Evolutionary conservation across 2,797 vertebrate genomes (phyloP).

Genomic region (Thalassophryne amazonica): DNA sequence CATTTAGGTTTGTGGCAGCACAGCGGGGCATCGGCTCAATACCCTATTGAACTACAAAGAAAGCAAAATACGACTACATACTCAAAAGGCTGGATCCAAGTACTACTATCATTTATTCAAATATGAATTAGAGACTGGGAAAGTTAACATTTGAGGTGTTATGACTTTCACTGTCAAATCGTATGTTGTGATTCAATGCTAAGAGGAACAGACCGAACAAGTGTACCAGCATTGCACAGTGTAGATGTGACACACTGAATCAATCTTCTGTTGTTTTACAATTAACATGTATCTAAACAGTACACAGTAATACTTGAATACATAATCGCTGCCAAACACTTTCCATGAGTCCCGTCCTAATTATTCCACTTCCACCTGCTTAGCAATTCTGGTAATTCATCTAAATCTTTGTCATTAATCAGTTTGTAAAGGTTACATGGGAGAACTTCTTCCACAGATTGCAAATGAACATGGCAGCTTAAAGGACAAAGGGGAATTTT

Average conservation of each 20-base stretch:
- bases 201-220: conserved; percentile 29
- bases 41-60: conserved; percentile 56
- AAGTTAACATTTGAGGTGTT: conserved; percentile 68
- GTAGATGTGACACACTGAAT: conserved; percentile 6
- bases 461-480: conserved; percentile 62
- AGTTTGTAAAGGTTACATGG: conserved; percentile 64
- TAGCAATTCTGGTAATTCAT: conserved; percentile 58
- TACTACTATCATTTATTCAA: conserved; percentile 50
- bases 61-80: conserved; percentile 7
- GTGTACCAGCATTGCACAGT: conserved; percentile 35
- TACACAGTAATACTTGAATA: conserved; percentile 15
- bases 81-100: conserved; percentile 36
- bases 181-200: conserved; percentile 55
- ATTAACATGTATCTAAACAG: conserved; percentile 18
- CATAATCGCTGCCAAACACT: conserved; percentile 15
- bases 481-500: conserved; percentile 63
- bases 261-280: background rate
- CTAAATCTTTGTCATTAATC: conserved; percentile 65
- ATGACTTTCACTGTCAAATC: conserved; percentile 63
- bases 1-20: conserved; percentile 60
- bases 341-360: conserved; percentile 26
- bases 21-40: conserved; percentile 63
- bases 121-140: conserved; percentile 60
- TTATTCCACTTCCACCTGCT: conserved; percentile 61
- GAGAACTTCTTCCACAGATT: conserved; percentile 51